Evolutionary conservation across 2,888 invertebrate species (phyloP), one percentile per base, ranked within the genome.

Genomic region (Tridacna crocea): DNA sequence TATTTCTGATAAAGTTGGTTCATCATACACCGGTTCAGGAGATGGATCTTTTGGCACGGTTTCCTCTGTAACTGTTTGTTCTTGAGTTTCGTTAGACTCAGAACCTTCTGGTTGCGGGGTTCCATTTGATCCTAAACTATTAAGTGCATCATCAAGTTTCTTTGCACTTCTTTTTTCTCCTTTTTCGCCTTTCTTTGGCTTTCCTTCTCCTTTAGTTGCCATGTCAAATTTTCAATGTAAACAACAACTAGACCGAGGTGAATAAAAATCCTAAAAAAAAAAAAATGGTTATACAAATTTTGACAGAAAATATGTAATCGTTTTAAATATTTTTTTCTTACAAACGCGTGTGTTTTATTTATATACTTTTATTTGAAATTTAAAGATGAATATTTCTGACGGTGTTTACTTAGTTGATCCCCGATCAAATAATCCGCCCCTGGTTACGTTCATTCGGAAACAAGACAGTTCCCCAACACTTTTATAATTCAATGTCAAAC

Each of bases 21-120:
- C 93, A 80, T 94, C 93, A 75, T 94, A 94, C 48, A 90, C 89
- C 15, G 93, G 91, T 80, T 92, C 93, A 12, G 90, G 90, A 22
- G 92, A 89, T 12, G 89, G 88, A 26, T 90, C 90, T 74, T 90
- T 91, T 13, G 88, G 89, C 3, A 83, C 80, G 11, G 89, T 83
- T 24, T 84, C 88, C 17, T 83, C 82, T 1, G 60, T 47, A 68
- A 66, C 81, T 24, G 76, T 47, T 77, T 78, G 55, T 47, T 75
- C 79, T 58, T 80, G 80, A 22, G 72, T 61, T 73, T 84, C 84
- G n/a, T 81, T 79, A 19, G 86, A 77, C 65, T 85, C 88, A 48
- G 83, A 76, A 15, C 82, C 89, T 24, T 85, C 89, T 55, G 83
- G 81, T 63, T 84, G 83, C 22, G 88, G 88, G 46, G 90, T 91